These are phyloP conservation scores for Harpalus rufipes DNA, from an alignment of 2,888 invertebrate genomes.

Conservation along the genomic window DNA sequence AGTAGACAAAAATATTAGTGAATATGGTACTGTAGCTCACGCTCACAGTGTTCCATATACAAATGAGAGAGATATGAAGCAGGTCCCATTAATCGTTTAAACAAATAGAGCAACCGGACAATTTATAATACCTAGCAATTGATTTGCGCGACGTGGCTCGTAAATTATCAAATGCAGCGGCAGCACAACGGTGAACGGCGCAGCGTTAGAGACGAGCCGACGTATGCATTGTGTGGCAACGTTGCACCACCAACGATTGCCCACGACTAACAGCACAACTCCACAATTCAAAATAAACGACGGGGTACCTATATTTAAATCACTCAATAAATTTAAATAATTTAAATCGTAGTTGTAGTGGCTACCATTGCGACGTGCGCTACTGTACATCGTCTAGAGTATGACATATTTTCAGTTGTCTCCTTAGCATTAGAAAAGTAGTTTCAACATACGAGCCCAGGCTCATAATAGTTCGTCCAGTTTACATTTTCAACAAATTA, in stretches of 20 bases:
- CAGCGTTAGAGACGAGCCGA: background rate
- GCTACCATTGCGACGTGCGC: background rate
- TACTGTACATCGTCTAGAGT: background rate
- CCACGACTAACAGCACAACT: background rate
- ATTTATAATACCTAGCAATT: conserved; percentile 49
- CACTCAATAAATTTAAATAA: conserved; percentile 39
- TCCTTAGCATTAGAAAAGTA: too few relatives aligned
- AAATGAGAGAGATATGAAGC: conserved; percentile 10
- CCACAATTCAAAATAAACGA: conserved; percentile 36
- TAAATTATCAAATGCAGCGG: conserved; percentile 47
- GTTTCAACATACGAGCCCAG: too few relatives aligned
- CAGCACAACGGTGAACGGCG: conserved; percentile 5
- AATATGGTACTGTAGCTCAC: background rate
- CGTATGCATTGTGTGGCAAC: conserved; percentile 13
- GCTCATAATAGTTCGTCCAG: too few relatives aligned
- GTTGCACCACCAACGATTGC: background rate
- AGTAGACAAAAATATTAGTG: too few relatives aligned
- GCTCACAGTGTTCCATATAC: conserved; percentile 6
- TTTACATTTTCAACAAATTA: too few relatives aligned
- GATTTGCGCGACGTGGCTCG: conserved; percentile 43
- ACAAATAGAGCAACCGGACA: conserved; percentile 37
- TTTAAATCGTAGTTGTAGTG: conserved; percentile 8
- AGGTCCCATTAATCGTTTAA: conserved; percentile 42
- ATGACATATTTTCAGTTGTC: too few relatives aligned
- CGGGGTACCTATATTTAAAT: conserved; percentile 15